phyloP scores from a whole-genome alignment of 2,888 invertebrate genomes.

The Magallana nippona region DNA sequence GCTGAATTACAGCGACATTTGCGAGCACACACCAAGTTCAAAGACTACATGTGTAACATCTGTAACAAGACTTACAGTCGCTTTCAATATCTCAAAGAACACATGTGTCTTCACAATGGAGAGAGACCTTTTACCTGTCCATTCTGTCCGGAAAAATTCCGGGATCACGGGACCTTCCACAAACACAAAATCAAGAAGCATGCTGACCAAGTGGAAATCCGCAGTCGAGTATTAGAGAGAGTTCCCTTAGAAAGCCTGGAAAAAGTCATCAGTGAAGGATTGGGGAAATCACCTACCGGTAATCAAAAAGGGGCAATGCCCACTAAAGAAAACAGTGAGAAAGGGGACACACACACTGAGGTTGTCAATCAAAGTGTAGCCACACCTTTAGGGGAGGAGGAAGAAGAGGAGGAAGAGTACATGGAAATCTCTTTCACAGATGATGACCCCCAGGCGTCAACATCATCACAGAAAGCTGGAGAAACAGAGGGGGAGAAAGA shows the following conservation, averaged over 20 bases:
- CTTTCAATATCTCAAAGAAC: conserved; percentile 79
- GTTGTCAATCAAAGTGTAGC: neutral
- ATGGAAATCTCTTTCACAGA: too few species aligned
- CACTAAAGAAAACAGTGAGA: too few species aligned
- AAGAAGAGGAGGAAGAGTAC: too few species aligned
- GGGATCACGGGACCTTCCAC: conserved; percentile 74
- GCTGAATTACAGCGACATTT: conserved; percentile 78
- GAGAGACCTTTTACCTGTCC: conserved; percentile 78
- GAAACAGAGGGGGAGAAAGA: neutral
- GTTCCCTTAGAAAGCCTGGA: neutral
- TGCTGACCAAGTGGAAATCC: neutral
- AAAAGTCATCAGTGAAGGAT: neutral
- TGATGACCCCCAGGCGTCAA: too few species aligned
- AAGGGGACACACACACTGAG: neutral
- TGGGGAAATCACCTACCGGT: too few species aligned
- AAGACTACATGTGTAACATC: conserved; percentile 77
- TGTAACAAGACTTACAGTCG: conserved; percentile 80
- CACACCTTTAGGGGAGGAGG: neutral
- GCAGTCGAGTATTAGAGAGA: neutral
- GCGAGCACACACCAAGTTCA: conserved; percentile 78
- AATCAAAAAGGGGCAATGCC: too few species aligned
- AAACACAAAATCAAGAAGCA: conserved; percentile 69
- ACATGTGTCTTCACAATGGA: conserved; percentile 79
- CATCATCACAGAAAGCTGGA: too few species aligned
- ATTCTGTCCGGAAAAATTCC: conserved; percentile 74